These are phyloP conservation scores for Sciurus niger DNA, from an alignment of 2,113 vertebrate species.

Conservation along the genomic window DNA sequence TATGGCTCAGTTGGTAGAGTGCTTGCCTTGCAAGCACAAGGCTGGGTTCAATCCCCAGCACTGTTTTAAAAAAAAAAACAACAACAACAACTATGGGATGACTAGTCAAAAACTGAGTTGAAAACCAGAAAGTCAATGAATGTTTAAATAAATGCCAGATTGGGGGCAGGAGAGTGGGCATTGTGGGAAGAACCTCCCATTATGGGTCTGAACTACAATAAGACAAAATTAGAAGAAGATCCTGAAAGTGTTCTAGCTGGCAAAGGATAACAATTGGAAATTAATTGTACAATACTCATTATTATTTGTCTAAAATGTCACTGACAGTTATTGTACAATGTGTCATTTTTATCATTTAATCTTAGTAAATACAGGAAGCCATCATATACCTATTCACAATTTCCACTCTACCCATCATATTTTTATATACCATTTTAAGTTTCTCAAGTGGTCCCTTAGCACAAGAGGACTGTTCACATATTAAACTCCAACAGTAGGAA, in stretches of 20 bases:
- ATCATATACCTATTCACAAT: not conserved
- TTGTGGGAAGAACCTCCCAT: not conserved
- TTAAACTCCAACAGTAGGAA: not conserved
- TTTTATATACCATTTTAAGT: slow-evolving; percentile 55
- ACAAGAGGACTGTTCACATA: not conserved
- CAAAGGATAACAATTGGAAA: slow-evolving; percentile 12
- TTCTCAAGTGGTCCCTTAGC: slow-evolving; percentile 39
- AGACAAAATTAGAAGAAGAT: slow-evolving; percentile 52
- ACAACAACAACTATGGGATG: no score
- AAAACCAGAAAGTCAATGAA: not conserved
- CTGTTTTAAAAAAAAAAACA: no score
- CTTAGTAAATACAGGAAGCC: slow-evolving; percentile 31
- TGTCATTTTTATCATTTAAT: slow-evolving; percentile 58
- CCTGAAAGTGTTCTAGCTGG: slow-evolving; percentile 27
- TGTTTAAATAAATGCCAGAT: not conserved
- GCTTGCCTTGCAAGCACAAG: no score
- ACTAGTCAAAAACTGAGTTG: not conserved
- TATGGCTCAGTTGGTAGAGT: no score
- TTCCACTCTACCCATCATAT: not conserved
- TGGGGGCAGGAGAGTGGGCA: not conserved
- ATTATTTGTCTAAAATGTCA: slow-evolving; percentile 25
- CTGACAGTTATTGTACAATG: slow-evolving; percentile 25
- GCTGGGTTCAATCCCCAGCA: no score
- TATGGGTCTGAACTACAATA: not conserved
- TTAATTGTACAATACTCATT: not conserved